These are phyloP conservation scores for Cyclura pinguis DNA, from an alignment of 2,797 vertebrate genomes.

Conservation along the genomic window DNA sequence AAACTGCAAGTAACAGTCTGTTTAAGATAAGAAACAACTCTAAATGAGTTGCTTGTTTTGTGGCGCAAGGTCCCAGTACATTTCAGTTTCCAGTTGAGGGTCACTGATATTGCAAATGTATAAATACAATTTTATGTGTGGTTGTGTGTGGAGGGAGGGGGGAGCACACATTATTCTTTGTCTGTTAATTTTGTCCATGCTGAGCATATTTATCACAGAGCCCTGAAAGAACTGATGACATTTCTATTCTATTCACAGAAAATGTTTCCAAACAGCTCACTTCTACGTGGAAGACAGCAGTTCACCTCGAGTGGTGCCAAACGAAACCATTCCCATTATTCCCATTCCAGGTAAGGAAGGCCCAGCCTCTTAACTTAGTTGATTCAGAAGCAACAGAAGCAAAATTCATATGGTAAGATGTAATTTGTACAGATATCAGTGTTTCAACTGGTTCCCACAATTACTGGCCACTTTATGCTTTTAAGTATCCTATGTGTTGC, in stretches of 20 bases:
- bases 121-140: conserved; percentile 29
- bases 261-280: conserved; percentile 98
- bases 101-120: conserved; percentile 32
- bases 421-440: conserved; percentile 46
- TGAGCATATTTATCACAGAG: conserved; percentile 35
- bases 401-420: conserved; percentile 37
- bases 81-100: conserved; percentile 40
- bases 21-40: conserved; percentile 38
- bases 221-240: conserved; percentile 35
- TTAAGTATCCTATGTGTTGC: background rate
- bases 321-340: conserved; percentile 96
- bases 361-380: conserved; percentile 35
- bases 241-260: conserved; percentile 84
- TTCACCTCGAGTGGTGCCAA: conserved; percentile 95
- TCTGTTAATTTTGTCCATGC: conserved; percentile 16
- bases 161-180: conserved; percentile 1
- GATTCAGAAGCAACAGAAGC: conserved; percentile 18
- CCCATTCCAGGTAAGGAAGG: conserved; percentile 92
- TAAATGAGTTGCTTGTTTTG: conserved; percentile 23
- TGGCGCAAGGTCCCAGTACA: background rate
- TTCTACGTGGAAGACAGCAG: conserved; percentile 98
- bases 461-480: background rate
- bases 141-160: background rate
- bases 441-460: conserved; percentile 37
- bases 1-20: conserved; percentile 28